Evolutionary conservation across 2,113 vertebrate species (phyloP), one percentile per base, ranked within the genome.

Genomic region (Thomomys bottae): DNA sequence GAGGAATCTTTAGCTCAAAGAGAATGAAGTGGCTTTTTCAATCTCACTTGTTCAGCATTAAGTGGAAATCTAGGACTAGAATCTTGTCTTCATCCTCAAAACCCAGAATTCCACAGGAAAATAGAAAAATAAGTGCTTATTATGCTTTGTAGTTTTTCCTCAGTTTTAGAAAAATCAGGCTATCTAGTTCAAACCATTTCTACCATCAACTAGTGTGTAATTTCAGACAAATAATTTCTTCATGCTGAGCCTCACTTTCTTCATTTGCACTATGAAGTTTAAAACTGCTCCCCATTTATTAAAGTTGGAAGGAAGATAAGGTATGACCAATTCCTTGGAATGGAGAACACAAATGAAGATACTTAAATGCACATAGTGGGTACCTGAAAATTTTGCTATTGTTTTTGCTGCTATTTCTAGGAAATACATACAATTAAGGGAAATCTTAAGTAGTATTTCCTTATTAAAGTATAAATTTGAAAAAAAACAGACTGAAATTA

Each of bases 91-190:
- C 18, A 17, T 17, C 49, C 49, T 54, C 49, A 54, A 54, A 54
- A 54, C 14, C 4, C 59, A 88, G 49, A 81, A 90, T 81, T 67
- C 32, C 18, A 68, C 6, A 64, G 18, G 15, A 90, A 88, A 96
- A 90, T 64, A 54, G 17, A 15, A 54, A 54, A 54, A 14, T 54
- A 54, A 54, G 14, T 15, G 14, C 49, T 49, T 49, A 49, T 49
- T 54, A 54, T 54, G 14, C 49, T 54, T 54, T 54, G 49, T 54
- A 54, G 49, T 4, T 54, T 54, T 54, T 54, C 14, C 18, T 45
- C 45, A 45, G 6, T 45, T 45, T 54, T 54, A 54, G 49, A 54
- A 61, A 90, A 83, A 90, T 59, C 5, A 42, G 28, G 87, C 77
- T 66, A n/a, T 54, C 28, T 80, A 17, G 2, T 86, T 91, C 57